These are phyloP conservation scores for Drosophila siamana DNA, from an alignment of 2,888 invertebrate genomes.

Conservation along the genomic window DNA sequence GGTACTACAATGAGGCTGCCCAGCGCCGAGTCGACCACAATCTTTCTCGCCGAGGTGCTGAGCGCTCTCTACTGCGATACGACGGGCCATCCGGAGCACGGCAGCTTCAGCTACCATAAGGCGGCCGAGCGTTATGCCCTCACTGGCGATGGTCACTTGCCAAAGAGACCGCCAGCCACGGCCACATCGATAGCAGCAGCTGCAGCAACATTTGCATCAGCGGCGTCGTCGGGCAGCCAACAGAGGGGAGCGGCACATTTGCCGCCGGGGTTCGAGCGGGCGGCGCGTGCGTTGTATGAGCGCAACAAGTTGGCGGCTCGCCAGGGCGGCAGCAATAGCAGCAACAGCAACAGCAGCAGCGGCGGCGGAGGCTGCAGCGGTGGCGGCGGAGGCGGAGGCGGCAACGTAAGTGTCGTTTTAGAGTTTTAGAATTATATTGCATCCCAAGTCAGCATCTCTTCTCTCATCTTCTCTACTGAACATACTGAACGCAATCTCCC, in stretches of 20 bases:
- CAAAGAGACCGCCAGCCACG: neutral
- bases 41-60: conserved; percentile 69
- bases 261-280: conserved; percentile 53
- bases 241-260: conserved; percentile 20
- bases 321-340: neutral
- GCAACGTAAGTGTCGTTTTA: conserved; percentile 37
- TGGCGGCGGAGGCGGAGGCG: neutral
- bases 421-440: neutral
- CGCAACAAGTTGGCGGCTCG: conserved; percentile 36
- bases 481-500: neutral
- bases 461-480: too few relatives aligned
- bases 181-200: neutral
- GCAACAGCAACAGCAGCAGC: neutral
- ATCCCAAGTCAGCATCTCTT: too few relatives aligned
- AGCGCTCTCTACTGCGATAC: conserved; percentile 74
- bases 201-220: neutral
- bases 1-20: neutral
- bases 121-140: conserved; percentile 83
- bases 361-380: too few relatives aligned
- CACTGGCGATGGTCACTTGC: conserved; percentile 62
- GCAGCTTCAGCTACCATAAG: conserved; percentile 72
- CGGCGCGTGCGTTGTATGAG: conserved; percentile 49
- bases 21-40: neutral
- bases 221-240: neutral
- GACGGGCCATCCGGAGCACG: conserved; percentile 69